phyloP scores from a whole-genome alignment of 2,113 vertebrate species.

The Philantomba maxwellii region DNA sequence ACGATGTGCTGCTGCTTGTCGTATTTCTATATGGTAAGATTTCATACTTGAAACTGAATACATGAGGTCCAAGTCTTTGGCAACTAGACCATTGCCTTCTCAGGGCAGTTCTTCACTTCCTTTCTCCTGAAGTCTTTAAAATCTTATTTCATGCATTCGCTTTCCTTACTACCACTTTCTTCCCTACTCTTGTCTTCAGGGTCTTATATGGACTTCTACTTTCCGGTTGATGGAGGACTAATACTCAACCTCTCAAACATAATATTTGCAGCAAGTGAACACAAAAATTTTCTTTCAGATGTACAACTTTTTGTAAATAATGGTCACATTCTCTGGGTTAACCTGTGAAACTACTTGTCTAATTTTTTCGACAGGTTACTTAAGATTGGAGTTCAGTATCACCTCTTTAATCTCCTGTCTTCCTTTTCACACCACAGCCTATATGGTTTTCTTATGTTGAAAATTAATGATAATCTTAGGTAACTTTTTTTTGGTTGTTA shows the following conservation, averaged over 20 bases:
- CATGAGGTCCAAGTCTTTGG: neutral
- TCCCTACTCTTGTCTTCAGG: neutral
- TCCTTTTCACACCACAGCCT: neutral
- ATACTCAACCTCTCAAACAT: neutral
- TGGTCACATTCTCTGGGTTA: neutral
- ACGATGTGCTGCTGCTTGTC: conserved; percentile 95
- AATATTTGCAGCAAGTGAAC: conserved; percentile 6
- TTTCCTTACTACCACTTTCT: neutral
- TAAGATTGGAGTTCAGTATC: neutral
- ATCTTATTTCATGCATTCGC: neutral
- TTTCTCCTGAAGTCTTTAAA: neutral
- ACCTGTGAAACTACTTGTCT: neutral
- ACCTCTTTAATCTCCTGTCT: neutral
- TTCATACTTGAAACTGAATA: neutral
- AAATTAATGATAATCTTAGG: neutral
- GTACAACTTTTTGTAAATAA: neutral
- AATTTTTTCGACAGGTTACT: neutral
- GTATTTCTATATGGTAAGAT: conserved; percentile 98
- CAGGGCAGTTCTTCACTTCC: neutral
- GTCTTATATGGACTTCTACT: neutral
- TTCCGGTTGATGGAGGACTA: neutral
- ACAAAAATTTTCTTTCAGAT: neutral
- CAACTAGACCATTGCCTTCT: neutral
- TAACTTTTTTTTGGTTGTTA: neutral
- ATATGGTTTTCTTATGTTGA: neutral